Percentiles rank a stretch among this genome's conserved stretches.
Evolutionary conservation across 2,888 invertebrate species (phyloP).

Genomic region (Melieria picta): DNA sequence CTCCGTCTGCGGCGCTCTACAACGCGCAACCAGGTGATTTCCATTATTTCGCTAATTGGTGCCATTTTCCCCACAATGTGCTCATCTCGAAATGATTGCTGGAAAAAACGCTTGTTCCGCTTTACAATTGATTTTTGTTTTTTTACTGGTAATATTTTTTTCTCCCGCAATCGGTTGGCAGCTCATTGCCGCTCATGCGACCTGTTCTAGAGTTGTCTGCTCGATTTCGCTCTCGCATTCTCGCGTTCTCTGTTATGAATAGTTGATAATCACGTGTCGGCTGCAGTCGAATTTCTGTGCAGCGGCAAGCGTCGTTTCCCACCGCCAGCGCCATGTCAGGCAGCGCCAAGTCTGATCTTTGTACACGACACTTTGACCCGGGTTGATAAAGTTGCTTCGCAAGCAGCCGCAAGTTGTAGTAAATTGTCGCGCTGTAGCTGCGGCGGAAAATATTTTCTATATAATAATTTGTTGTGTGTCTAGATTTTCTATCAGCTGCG

Average conservation of each 20-base stretch:
- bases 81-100: not conserved
- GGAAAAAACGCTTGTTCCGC: not conserved
- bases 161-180: not conserved
- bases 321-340: not conserved
- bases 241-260: not conserved
- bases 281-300: not conserved
- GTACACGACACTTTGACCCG: not conserved
- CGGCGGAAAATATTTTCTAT: not conserved
- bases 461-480: not conserved
- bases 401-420: not conserved
- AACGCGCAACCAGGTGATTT: no score
- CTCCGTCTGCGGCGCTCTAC: no score
- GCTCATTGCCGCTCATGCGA: not conserved
- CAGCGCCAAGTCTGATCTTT: not conserved
- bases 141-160: not conserved
- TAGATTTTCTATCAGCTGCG: no score
- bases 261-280: not conserved
- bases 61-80: not conserved
- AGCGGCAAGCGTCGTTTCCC: not conserved
- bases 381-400: not conserved
- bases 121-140: not conserved
- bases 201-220: not conserved
- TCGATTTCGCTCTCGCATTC: not conserved
- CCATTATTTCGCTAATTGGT: not conserved
- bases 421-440: not conserved